These are phyloP conservation scores for Cinclus mexicanus DNA, from an alignment of 2,113 vertebrate genomes.

Conservation along the genomic window DNA sequence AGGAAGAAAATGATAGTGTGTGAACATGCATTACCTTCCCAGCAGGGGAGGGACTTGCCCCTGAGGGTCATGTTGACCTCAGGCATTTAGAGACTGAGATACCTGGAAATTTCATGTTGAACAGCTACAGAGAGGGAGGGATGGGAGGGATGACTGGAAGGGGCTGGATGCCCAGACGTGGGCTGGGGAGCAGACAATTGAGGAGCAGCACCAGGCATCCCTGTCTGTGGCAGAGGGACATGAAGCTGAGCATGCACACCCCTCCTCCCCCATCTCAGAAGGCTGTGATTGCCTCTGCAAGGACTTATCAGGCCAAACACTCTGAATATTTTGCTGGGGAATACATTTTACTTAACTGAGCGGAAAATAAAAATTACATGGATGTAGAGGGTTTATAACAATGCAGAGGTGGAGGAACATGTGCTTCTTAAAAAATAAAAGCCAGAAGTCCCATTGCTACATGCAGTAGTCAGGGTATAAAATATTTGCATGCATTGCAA, in stretches of 20 bases:
- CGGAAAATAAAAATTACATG: conserved; percentile 15
- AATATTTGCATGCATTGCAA: background rate
- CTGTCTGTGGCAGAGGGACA: background rate
- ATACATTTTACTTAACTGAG: background rate
- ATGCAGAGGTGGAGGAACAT: background rate
- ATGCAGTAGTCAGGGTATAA: background rate
- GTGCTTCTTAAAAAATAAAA: background rate
- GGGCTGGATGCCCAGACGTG: background rate
- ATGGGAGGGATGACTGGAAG: background rate
- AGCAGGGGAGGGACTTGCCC: background rate
- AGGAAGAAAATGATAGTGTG: conserved; percentile 39
- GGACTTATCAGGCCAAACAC: background rate
- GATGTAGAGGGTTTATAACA: background rate
- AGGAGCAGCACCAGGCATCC: background rate
- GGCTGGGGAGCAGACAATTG: background rate
- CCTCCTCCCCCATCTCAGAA: background rate
- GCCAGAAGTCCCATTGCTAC: background rate
- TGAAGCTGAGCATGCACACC: accelerated
- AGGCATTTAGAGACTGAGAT: conserved; percentile 27
- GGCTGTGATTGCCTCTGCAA: background rate
- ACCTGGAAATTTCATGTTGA: conserved; percentile 9
- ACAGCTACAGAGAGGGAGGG: background rate
- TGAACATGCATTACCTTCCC: conserved; percentile 23
- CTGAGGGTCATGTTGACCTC: background rate
- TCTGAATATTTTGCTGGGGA: conserved; percentile 7